Conservation (phyloP, 30 jellyfish, hydroid and myxozoan genomes). For the Turritopsis rubra region DNA sequence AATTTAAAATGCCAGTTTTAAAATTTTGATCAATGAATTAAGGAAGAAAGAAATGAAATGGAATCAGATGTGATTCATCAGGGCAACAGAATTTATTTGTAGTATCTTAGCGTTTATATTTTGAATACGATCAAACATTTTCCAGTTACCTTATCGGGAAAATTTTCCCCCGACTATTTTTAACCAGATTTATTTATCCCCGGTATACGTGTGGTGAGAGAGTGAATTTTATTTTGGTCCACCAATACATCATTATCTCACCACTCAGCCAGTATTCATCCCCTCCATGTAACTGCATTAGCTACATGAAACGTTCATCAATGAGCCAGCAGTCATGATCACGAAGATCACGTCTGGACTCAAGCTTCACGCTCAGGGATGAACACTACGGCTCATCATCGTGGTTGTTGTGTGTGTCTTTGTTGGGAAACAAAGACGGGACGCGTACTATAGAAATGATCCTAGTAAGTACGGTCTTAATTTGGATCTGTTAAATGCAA, state of each 20-base stretch:
- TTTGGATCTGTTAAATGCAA: neutral
- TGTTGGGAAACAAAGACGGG: constrained; percentile 88
- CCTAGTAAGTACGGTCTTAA: constrained; percentile 95
- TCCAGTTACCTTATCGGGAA: too few relatives aligned
- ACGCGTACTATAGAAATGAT: constrained; percentile 97
- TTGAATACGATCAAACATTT: too few relatives aligned
- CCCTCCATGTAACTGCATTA: constrained; percentile 54
- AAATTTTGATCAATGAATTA: too few relatives aligned
- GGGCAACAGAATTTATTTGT: too few relatives aligned
- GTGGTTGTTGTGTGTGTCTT: constrained; percentile 76
- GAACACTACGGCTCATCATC: constrained; percentile 75
- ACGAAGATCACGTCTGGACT: neutral
- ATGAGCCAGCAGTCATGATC: constrained; percentile 17
- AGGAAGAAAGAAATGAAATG: too few relatives aligned
- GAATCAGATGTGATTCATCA: too few relatives aligned
- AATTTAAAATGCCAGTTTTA: too few relatives aligned
- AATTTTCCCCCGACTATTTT: too few relatives aligned
- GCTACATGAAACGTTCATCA: constrained; percentile 82
- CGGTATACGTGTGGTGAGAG: too few relatives aligned
- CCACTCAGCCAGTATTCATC: constrained; percentile 75
- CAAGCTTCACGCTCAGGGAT: constrained; percentile 89
- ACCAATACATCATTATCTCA: neutral
- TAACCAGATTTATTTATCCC: too few relatives aligned
- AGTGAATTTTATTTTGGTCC: too few relatives aligned
- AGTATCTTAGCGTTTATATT: too few relatives aligned